A percentile compares a stretch with the other conserved stretches of the same genome.
These are phyloP conservation scores for Xanthia togata DNA, from an alignment of 2,888 invertebrate species.

Conservation along the genomic window DNA sequence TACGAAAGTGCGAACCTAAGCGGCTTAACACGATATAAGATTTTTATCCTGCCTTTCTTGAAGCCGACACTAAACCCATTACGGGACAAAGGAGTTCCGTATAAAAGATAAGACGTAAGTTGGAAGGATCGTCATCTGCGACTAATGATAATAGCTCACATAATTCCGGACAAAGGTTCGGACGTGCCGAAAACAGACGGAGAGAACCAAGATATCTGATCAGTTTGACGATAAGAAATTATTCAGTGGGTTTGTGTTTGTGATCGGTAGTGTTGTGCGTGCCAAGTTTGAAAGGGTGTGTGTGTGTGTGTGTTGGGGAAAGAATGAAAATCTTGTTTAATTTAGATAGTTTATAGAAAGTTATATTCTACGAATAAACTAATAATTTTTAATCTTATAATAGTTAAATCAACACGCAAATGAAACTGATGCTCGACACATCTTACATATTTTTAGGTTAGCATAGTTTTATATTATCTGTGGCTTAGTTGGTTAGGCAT, in stretches of 20 bases:
- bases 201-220: conserved; percentile 52
- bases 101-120: conserved; percentile 76
- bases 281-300: no score
- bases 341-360: background rate
- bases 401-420: background rate
- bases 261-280: conserved; percentile 16
- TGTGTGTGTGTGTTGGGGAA: background rate
- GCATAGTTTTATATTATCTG: no score
- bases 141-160: conserved; percentile 80
- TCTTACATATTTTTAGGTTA: background rate
- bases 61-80: conserved; percentile 72
- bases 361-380: background rate
- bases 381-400: background rate
- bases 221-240: conserved; percentile 53
- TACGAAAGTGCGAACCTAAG: conserved; percentile 47
- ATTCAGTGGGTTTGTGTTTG: conserved; percentile 29
- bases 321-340: background rate
- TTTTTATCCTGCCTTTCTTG: conserved; percentile 60
- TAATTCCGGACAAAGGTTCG: conserved; percentile 71
- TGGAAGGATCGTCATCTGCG: conserved; percentile 76
- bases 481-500: no score
- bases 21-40: conserved; percentile 50
- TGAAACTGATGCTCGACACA: background rate
- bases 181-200: conserved; percentile 69
- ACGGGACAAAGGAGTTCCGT: conserved; percentile 72